Conservation (phyloP, 1,140 invertebrate genomes). For the Pollicipes pollicipes region DNA sequence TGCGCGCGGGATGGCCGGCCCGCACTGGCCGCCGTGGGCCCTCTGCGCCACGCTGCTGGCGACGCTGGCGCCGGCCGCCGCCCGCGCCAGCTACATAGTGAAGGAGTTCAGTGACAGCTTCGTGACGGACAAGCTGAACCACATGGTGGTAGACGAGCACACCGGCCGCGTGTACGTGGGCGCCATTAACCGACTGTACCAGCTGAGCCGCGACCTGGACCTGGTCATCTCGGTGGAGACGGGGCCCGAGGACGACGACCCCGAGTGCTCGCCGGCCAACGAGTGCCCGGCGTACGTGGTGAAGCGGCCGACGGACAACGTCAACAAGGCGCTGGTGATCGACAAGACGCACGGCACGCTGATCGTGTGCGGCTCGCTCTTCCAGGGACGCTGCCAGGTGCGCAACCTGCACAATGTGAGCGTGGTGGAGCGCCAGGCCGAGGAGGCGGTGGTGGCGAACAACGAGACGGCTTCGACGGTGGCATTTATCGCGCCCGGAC, state of each 20-base stretch:
- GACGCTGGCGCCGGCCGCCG: no score
- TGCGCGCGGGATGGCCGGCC: no score
- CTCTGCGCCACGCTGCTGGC: no score
- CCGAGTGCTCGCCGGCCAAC: constrained; percentile 59
- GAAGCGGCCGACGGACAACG: constrained; percentile 66
- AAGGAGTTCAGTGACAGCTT: constrained; percentile 12
- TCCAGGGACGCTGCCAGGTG: constrained; percentile 76
- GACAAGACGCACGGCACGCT: constrained; percentile 73
- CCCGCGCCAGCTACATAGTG: constrained; percentile 16
- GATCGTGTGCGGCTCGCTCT: constrained; percentile 83
- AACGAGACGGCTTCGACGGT: constrained; percentile 86
- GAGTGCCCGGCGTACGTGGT: constrained; percentile 21
- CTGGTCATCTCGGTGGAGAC: constrained; percentile 58
- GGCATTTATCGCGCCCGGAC: constrained; percentile 88
- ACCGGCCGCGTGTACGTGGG: constrained; percentile 83
- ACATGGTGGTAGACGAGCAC: constrained; percentile 77
- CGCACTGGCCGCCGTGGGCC: no score
- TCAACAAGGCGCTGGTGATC: constrained; percentile 89
- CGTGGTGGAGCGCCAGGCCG: constrained; percentile 50
- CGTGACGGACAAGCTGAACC: constrained; percentile 33
- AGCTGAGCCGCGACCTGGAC: constrained; percentile 71
- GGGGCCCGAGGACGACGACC: constrained; percentile 74
- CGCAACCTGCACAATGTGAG: constrained; percentile 75
- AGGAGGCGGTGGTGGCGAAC: constrained; percentile 83
- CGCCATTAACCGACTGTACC: constrained; percentile 81